These are phyloP conservation scores for Bombus vancouverensis DNA, from an alignment of 1,140 invertebrate genomes.

Conservation along the genomic window DNA sequence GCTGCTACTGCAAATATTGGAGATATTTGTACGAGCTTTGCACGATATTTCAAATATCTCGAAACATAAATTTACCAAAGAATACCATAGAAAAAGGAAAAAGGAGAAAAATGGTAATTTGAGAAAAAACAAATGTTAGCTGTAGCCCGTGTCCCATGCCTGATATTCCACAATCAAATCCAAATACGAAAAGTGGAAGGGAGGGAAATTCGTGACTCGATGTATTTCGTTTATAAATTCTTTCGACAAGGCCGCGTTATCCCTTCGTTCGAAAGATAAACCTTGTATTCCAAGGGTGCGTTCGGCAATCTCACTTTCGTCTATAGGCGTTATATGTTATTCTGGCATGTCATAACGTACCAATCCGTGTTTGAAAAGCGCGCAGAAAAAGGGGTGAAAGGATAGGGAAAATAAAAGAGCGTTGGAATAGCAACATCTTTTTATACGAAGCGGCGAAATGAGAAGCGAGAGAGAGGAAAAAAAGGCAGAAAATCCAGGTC, in stretches of 20 bases:
- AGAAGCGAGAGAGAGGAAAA: neutral
- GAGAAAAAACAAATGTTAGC: no score
- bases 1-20: no score
- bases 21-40: no score
- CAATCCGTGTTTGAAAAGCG: conserved; percentile 33
- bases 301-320: neutral
- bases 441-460: conserved; percentile 25
- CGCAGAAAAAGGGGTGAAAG: neutral
- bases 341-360: neutral
- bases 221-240: neutral
- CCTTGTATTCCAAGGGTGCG: neutral
- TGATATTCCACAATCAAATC: neutral
- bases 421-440: conserved; percentile 26
- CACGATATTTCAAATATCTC: no score
- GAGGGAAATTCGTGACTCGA: no score
- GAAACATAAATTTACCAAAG: no score
- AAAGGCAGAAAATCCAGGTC: conserved; percentile 43
- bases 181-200: neutral
- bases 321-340: neutral
- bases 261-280: neutral
- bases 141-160: neutral
- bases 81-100: neutral
- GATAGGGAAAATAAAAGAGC: neutral
- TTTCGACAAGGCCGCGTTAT: neutral
- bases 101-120: no score